Base-by-base conservation (phyloP, 2,113 vertebrate genomes). In the Delphinapterus leucas region DNA sequence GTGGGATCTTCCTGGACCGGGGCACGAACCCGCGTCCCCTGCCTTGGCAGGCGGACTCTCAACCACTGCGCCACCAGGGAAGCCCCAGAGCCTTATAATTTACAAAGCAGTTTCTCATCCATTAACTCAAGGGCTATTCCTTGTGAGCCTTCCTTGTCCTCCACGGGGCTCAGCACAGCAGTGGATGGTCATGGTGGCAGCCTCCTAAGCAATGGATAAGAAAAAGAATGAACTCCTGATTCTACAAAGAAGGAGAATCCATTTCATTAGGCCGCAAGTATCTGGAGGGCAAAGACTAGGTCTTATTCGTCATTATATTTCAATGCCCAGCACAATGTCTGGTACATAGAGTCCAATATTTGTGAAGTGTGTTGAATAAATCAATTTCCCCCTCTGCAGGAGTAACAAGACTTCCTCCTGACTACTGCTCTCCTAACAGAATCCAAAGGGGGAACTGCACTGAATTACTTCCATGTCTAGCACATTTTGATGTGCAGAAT, bases 51-150 rank as follows among this genome's bases (percentile, higher is more conserved):
- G 44, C 44, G 44, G 44, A 44, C 44, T 10, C 44, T 44, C 44
- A 44, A 44, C 44, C 44, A 2, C 44, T 44, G 44, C 44, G 44
- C 44, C 44, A 44, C 44, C 44, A 44, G 44, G 44, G 44, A 47
- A 47, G 44, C 44, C 44, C 9, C 74, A 83, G 88, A 71, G 88
- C 81, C 3, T 13, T 44, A 11, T 77, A 79, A 96, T 94, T 97
- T 76, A 97, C 97, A 97, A 95, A 96, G 97, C 98, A 95, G 83
- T 97, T 88, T 95, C 89, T 82, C 82, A 7, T 96, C 97, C 97
- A 97, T 97, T 97, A 97, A 93, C 95, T 96, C 41, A 5, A 77
- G 88, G 97, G 93, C 88, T 65, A 18, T 86, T 98, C 79, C 93
- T 49, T 74, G 44, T 6, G 84, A 76, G 85, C 58, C 88, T 9